phyloP scores from a whole-genome alignment of 1,140 invertebrate species.

The Diachasmimorpha longicaudata region DNA sequence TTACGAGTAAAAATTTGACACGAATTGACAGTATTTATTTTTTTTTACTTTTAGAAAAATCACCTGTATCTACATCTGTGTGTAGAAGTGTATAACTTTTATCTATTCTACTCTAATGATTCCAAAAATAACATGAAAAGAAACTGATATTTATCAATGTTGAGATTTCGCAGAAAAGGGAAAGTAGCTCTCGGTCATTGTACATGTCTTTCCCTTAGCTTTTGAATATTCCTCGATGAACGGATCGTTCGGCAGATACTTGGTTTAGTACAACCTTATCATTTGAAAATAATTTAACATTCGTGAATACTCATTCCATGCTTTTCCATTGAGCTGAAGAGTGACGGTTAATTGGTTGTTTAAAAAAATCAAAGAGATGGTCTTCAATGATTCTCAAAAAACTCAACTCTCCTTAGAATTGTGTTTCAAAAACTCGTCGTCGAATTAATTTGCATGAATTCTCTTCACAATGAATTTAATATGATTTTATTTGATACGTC shows the following conservation, averaged over 20 bases:
- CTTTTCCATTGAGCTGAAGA: background rate
- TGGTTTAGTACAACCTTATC: background rate
- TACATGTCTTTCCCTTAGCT: background rate
- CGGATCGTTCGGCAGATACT: slow-evolving; percentile 12
- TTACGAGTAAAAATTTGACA: too few relatives aligned
- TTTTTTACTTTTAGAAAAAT: background rate
- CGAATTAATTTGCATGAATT: background rate
- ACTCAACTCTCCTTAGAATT: background rate
- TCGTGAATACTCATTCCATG: background rate
- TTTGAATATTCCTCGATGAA: slow-evolving; percentile 4
- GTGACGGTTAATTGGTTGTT: background rate
- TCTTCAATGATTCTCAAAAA: background rate
- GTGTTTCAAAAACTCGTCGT: background rate
- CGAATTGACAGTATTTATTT: too few relatives aligned
- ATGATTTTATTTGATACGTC: background rate
- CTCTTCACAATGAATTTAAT: background rate
- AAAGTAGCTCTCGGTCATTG: slow-evolving; percentile 21
- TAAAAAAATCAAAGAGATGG: background rate
- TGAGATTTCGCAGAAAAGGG: slow-evolving; percentile 22
- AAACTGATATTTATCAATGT: slow-evolving; percentile 3
- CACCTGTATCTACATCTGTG: background rate
- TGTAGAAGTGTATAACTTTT: background rate
- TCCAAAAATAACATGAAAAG: background rate
- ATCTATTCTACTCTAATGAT: background rate
- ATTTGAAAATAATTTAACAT: background rate